phyloP scores from a whole-genome alignment of 2,797 vertebrate species.

The Myotis findleyi region DNA sequence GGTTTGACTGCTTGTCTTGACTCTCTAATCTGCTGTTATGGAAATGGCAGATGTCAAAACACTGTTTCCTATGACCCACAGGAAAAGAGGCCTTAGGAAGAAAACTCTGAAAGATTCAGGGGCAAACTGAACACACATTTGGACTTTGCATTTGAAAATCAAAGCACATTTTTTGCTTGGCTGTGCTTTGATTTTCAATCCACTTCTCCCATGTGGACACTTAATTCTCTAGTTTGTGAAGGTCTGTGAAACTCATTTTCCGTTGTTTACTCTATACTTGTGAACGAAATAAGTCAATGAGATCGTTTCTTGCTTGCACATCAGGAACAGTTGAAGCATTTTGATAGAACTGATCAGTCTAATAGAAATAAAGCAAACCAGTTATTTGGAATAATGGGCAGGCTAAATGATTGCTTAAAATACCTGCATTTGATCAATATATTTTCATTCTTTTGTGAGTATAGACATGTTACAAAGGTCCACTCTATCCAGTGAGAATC shows the following conservation, averaged over 20 bases:
- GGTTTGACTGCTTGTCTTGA: slow-evolving; percentile 69
- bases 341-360: background rate
- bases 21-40: slow-evolving; percentile 85
- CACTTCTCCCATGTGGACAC: background rate
- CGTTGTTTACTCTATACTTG: background rate
- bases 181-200: slow-evolving; percentile 58
- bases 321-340: background rate
- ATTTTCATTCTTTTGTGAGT: slow-evolving; percentile 16
- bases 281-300: background rate
- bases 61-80: slow-evolving; percentile 70
- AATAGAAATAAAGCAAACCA: slow-evolving; percentile 23
- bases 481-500: background rate
- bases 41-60: slow-evolving; percentile 87
- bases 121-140: slow-evolving; percentile 67
- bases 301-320: background rate
- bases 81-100: slow-evolving; percentile 42
- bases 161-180: slow-evolving; percentile 67
- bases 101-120: slow-evolving; percentile 64
- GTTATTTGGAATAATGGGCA: background rate
- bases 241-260: background rate
- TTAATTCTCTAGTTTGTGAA: background rate
- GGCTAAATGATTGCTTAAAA: background rate
- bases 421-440: background rate
- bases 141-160: slow-evolving; percentile 42
- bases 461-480: background rate